Evolutionary conservation across 2,797 vertebrate species (phyloP).

Genomic region (Sebastes matsubarae): DNA sequence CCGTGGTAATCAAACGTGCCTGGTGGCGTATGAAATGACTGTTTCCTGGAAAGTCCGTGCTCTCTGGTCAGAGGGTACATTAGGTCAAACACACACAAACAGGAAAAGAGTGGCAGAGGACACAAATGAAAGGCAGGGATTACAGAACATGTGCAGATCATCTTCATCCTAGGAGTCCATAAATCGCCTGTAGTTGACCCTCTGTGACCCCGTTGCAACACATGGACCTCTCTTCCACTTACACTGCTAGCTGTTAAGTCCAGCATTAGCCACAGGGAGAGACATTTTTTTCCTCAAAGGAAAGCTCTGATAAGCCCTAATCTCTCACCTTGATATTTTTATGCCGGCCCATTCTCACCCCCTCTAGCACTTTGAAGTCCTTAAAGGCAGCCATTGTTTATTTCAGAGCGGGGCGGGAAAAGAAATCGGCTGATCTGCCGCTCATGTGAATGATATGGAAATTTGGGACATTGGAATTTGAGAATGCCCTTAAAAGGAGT

Average conservation of each 20-base stretch:
- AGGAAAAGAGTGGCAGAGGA: conserved; percentile 15
- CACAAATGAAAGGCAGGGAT: conserved; percentile 35
- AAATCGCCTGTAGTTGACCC: conserved; percentile 62
- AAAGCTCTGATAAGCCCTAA: conserved; percentile 72
- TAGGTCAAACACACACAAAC: conserved; percentile 45
- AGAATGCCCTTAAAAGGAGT: conserved; percentile 33
- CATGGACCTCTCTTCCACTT: conserved; percentile 15
- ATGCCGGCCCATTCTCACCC: conserved; percentile 39
- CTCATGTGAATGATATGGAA: conserved; percentile 50
- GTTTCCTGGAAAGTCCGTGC: conserved; percentile 51
- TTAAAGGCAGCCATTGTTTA: conserved; percentile 69
- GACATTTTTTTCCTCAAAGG: conserved; percentile 45
- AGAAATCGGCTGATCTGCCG: conserved; percentile 44
- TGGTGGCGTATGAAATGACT: neutral
- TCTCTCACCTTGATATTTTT: conserved; percentile 73
- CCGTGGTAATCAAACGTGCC: neutral
- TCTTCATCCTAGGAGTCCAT: conserved; percentile 54
- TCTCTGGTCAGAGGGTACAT: conserved; percentile 49
- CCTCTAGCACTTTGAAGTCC: conserved; percentile 61
- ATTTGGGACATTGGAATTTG: conserved; percentile 61
- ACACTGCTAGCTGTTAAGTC: conserved; percentile 3
- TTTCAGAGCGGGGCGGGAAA: conserved; percentile 11
- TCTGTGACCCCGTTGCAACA: conserved; percentile 32
- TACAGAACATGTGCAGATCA: conserved; percentile 19
- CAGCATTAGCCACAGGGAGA: conserved; percentile 30